These are phyloP conservation scores for Philereme vetulata DNA, from an alignment of 2,888 invertebrate genomes.

Conservation along the genomic window DNA sequence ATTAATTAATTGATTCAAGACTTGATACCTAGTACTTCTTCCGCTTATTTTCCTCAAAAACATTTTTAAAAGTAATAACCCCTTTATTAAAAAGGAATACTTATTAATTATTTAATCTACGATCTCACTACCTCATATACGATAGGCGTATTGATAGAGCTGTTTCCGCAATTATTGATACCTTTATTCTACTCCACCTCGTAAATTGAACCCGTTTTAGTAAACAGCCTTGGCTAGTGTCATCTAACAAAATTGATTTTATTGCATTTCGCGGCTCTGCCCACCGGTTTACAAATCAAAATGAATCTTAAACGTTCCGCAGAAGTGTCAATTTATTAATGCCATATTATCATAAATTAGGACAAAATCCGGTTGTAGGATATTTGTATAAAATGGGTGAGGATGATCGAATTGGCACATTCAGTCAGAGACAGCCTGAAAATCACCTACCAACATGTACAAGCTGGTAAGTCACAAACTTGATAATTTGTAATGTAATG, in stretches of 20 bases:
- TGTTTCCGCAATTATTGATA: slow-evolving; percentile 26
- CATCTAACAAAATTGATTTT: slow-evolving; percentile 42
- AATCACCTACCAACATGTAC: slow-evolving; percentile 42
- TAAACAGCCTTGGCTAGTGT: slow-evolving; percentile 39
- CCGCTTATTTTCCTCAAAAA: no score
- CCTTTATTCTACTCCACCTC: slow-evolving; percentile 30
- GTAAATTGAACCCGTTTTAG: slow-evolving; percentile 41
- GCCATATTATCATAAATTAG: slow-evolving; percentile 28
- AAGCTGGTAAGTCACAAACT: slow-evolving; percentile 41
- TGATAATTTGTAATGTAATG: no score
- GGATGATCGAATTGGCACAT: slow-evolving; percentile 38
- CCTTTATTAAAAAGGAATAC: background rate
- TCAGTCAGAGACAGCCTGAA: slow-evolving; percentile 43
- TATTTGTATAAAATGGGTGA: slow-evolving; percentile 43
- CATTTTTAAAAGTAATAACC: background rate
- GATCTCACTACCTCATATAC: slow-evolving; percentile 19
- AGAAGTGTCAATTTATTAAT: slow-evolving; percentile 38
- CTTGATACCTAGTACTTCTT: no score
- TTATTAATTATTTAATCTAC: slow-evolving; percentile 4
- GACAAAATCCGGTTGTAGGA: slow-evolving; percentile 41
- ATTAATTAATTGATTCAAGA: no score
- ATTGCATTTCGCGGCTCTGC: slow-evolving; percentile 42
- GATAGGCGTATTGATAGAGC: slow-evolving; percentile 1
- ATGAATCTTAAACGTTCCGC: slow-evolving; percentile 39
- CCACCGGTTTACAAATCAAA: slow-evolving; percentile 32